Evolutionary conservation across 2,797 vertebrate species (phyloP).

Genomic region (Malurus splendens): DNA sequence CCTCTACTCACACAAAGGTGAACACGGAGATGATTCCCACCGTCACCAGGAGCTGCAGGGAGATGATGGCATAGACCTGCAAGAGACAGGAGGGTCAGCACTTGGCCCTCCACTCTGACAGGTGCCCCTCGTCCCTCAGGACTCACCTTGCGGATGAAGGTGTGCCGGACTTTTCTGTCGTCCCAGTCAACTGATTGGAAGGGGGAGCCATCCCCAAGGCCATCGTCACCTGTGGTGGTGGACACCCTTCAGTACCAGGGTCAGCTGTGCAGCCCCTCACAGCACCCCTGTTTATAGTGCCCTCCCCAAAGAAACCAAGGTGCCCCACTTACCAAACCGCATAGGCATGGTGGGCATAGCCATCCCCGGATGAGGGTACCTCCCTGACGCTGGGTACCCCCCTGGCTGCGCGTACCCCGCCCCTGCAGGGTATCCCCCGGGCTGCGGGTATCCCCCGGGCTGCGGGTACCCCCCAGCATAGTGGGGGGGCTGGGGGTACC

Average conservation of each 20-base stretch:
- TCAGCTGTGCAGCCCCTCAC: rapidly evolving
- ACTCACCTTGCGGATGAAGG: conserved; percentile 86
- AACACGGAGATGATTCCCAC: conserved; percentile 84
- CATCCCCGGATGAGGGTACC: conserved; percentile 6
- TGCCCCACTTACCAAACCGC: conserved; percentile 63
- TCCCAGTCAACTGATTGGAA: conserved; percentile 74
- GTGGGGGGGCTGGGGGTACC: conserved; percentile 61
- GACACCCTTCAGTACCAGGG: neutral
- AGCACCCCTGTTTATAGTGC: neutral
- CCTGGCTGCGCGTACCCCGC: conserved; percentile 63
- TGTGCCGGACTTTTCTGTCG: conserved; percentile 80
- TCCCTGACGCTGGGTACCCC: conserved; percentile 41
- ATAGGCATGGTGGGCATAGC: conserved; percentile 66
- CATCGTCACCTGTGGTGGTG: neutral
- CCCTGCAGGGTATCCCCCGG: conserved; percentile 58
- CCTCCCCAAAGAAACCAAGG: neutral
- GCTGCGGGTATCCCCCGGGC: conserved; percentile 58
- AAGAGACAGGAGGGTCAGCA: neutral
- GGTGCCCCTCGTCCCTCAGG: rapidly evolving
- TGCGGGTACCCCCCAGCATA: conserved; percentile 50
- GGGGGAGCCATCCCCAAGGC: conserved; percentile 61
- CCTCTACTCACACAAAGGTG: conserved; percentile 85
- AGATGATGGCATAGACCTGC: conserved; percentile 90
- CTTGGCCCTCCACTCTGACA: rapidly evolving
- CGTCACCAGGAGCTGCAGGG: conserved; percentile 83